Evolutionary conservation across 1,140 invertebrate genomes (phyloP).

Genomic region (Aethina tumida): DNA sequence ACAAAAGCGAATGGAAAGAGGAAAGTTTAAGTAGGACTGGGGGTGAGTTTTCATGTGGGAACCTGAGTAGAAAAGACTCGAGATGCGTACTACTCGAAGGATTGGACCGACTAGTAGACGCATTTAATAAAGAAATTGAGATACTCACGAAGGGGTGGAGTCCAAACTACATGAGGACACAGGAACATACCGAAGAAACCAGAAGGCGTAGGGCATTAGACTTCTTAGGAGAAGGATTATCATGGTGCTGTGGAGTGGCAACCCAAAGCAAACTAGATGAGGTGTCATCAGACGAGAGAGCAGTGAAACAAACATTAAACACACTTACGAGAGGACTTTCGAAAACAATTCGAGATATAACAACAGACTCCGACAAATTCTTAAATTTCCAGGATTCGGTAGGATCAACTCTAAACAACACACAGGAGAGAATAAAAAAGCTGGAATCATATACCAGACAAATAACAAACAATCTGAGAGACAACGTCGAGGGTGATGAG

Average conservation of each 20-base stretch:
- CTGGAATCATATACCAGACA: neutral
- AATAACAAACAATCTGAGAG: neutral
- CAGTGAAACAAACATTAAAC: constrained; percentile 2
- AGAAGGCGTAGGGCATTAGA: constrained; percentile 11
- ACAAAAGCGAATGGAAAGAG: constrained; percentile 2
- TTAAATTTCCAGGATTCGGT: constrained; percentile 3
- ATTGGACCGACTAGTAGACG: constrained; percentile 1
- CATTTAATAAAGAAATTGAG: constrained; percentile 1
- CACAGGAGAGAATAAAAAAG: constrained; percentile 1
- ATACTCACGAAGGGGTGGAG: constrained; percentile 4
- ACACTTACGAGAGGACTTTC: constrained; percentile 3
- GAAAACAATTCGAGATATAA: constrained; percentile 2
- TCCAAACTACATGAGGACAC: neutral
- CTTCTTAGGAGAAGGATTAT: constrained; percentile 11
- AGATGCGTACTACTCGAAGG: no score
- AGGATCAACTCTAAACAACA: constrained; percentile 2
- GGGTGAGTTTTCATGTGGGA: constrained; percentile 1
- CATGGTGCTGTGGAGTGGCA: constrained; percentile 13
- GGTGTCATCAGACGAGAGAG: constrained; percentile 6
- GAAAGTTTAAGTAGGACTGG: no score
- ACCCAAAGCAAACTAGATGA: constrained; percentile 9
- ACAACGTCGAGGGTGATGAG: no score
- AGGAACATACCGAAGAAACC: neutral
- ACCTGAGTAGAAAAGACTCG: no score
- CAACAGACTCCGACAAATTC: constrained; percentile 8